phyloP scores from a whole-genome alignment of 2,113 vertebrate genomes.

The Dendrocopos noguchii region DNA sequence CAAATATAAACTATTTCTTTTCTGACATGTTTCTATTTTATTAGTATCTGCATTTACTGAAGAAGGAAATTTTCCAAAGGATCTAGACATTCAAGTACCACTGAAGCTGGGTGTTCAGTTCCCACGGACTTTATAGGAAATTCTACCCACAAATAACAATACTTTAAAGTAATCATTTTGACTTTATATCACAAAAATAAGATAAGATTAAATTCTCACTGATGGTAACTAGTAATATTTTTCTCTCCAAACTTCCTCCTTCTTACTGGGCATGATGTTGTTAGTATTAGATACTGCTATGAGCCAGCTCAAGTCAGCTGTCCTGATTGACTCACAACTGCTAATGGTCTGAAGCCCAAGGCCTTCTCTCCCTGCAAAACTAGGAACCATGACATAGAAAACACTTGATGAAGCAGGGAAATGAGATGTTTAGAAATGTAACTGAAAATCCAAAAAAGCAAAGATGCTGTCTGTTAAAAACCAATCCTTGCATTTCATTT shows the following conservation, averaged over 20 bases:
- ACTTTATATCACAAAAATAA: neutral
- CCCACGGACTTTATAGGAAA: neutral
- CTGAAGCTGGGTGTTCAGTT: neutral
- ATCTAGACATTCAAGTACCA: neutral
- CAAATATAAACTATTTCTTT: neutral
- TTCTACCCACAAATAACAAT: neutral
- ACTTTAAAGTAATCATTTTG: neutral
- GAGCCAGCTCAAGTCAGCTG: too few relatives aligned
- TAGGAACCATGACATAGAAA: neutral
- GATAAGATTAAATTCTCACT: neutral
- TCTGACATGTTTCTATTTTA: neutral
- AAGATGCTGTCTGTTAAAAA: constrained; percentile 3
- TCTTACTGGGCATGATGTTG: too few relatives aligned
- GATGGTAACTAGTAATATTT: neutral
- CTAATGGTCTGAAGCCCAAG: too few relatives aligned
- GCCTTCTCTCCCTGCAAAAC: too few relatives aligned
- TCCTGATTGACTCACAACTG: neutral
- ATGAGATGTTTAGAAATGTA: neutral
- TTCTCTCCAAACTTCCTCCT: neutral
- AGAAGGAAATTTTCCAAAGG: neutral
- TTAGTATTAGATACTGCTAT: too few relatives aligned
- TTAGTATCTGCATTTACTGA: neutral
- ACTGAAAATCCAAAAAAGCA: neutral
- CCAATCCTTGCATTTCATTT: neutral
- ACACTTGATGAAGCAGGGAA: neutral